Evolutionary conservation across 2,888 invertebrate genomes (phyloP), one percentile per base, ranked within the genome.

Genomic region (Amphiduros pacificus): DNA sequence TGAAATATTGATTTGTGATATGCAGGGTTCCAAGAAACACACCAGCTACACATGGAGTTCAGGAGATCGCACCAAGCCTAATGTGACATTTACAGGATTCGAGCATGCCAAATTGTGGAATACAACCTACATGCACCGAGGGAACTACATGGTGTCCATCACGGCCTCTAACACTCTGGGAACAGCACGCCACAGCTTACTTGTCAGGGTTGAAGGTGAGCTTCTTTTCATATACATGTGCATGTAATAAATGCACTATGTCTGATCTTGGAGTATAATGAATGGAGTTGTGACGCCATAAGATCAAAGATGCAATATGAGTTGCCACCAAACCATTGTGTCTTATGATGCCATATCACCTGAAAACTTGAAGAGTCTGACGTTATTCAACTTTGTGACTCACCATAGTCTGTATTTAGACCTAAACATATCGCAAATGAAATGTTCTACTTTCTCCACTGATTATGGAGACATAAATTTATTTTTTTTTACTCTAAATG

Each of bases 1-100:
- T n/a, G n/a, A n/a, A n/a, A n/a, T n/a, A n/a, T n/a, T n/a, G n/a
- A n/a, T n/a, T n/a, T n/a, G n/a, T n/a, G n/a, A n/a, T n/a, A n/a
- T n/a, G n/a, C n/a, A 74, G 75, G 76, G 76, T 2, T 74, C 73
- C 5, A 67, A 68, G 50, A 48, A 55, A 50, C 63, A 67, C 20
- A 77, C 75, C 1, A 59, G 50, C 0, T 77, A 77, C 63, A 68
- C 67, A 1, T 74, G 74, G 73, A 55, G 64, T 28, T 75, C 76
- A 60, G 71, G 71, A 29, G 70, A 73, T 61, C 62, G 61, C 1
- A 55, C 50, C 20, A 41, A 27, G 5, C 22, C 52, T 6, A 53
- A 52, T 9, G 51, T 61, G 6, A 62, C 48, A 17, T 52, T 62
- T 9, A 61, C 55, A 24, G 73, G 73, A 2, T 59, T 73, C 2